Evolutionary conservation across 2,888 invertebrate genomes (phyloP).

Genomic region (Cheilosia impressa): DNA sequence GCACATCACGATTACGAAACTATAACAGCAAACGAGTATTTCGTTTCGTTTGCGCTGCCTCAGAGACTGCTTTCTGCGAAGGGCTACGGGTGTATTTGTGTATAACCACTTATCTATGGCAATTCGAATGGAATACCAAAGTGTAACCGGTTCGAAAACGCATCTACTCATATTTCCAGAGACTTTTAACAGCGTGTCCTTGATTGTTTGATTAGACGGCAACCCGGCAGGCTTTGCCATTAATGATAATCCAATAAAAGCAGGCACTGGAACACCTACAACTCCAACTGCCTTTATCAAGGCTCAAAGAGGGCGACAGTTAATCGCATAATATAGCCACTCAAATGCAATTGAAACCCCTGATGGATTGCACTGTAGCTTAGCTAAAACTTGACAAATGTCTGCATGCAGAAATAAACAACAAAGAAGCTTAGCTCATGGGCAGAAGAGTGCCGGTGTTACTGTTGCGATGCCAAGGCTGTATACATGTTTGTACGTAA

Average conservation of each 20-base stretch:
- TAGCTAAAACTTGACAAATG: neutral
- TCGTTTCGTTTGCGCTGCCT: constrained; percentile 12
- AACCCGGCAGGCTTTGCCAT: constrained; percentile 3
- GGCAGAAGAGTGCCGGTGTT: too few relatives aligned
- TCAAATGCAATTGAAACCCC: constrained; percentile 1
- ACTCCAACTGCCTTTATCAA: constrained; percentile 7
- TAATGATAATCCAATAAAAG: constrained; percentile 39
- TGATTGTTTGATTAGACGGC: constrained; percentile 40
- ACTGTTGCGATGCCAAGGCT: too few relatives aligned
- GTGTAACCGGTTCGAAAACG: neutral
- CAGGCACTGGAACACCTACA: neutral
- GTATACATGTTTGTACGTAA: too few relatives aligned
- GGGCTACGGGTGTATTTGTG: constrained; percentile 2
- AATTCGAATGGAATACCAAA: constrained; percentile 25
- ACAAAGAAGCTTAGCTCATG: too few relatives aligned
- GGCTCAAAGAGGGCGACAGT: neutral
- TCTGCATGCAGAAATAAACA: too few relatives aligned
- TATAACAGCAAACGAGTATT: constrained; percentile 59
- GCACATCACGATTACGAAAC: constrained; percentile 62
- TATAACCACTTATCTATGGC: constrained; percentile 33
- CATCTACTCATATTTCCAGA: constrained; percentile 34
- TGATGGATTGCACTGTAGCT: neutral
- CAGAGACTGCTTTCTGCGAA: constrained; percentile 5
- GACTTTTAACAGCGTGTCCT: constrained; percentile 23
- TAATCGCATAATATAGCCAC: constrained; percentile 16